Evolutionary conservation across 2,888 invertebrate species (phyloP).

Genomic region (Rugalucina vietnamica): DNA sequence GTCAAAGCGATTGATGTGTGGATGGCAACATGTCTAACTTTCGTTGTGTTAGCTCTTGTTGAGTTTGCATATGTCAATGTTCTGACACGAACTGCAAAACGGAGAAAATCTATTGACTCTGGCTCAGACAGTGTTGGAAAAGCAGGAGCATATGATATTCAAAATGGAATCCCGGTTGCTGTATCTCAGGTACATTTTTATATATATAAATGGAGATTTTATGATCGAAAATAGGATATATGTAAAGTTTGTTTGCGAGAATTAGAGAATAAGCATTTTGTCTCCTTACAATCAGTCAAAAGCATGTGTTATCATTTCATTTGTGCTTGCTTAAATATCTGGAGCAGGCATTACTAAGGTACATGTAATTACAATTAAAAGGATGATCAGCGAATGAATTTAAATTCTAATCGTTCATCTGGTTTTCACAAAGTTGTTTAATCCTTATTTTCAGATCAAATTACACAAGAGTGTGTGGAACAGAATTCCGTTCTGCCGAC

Average conservation of each 20-base stretch:
- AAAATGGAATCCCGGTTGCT: not conserved
- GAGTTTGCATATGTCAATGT: constrained; percentile 26
- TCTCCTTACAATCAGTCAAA: too few species aligned
- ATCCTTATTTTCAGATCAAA: not conserved
- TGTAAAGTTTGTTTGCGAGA: too few species aligned
- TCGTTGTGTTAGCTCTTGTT: not conserved
- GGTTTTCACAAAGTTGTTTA: too few species aligned
- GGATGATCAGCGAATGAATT: too few species aligned
- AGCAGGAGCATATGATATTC: not conserved
- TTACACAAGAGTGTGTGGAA: not conserved
- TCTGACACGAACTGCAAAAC: not conserved
- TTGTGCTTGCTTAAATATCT: too few species aligned
- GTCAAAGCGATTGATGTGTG: constrained; percentile 19
- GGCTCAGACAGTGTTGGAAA: not conserved
- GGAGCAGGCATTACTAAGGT: too few species aligned
- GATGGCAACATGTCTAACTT: constrained; percentile 3
- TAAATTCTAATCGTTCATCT: too few species aligned
- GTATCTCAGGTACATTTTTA: not conserved
- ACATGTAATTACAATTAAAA: too few species aligned
- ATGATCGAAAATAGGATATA: too few species aligned
- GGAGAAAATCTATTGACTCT: not conserved
- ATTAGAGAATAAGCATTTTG: too few species aligned
- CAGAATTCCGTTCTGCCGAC: not conserved
- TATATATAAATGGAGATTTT: too few species aligned
- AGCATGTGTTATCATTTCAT: too few species aligned